These are phyloP conservation scores for Urosaurus nigricauda DNA, from an alignment of 2,797 vertebrate genomes.

Conservation along the genomic window DNA sequence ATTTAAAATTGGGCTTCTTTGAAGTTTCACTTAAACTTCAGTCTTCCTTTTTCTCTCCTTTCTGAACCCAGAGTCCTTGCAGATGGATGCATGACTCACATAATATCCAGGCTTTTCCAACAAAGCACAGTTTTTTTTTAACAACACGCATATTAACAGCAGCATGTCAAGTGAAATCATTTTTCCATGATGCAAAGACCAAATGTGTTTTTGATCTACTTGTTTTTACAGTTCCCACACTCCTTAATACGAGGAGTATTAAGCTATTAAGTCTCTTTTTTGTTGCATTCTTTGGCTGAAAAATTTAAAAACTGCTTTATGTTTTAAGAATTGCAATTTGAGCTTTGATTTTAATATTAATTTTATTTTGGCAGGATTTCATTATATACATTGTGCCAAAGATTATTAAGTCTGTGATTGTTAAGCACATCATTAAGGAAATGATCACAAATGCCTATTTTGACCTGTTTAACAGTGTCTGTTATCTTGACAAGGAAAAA, in stretches of 20 bases:
- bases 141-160: background rate
- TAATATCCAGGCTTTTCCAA: slow-evolving; percentile 50
- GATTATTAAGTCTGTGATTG: slow-evolving; percentile 57
- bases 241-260: no score
- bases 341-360: slow-evolving; percentile 26
- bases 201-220: slow-evolving; percentile 66
- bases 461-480: slow-evolving; percentile 62
- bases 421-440: slow-evolving; percentile 65
- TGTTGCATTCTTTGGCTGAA: slow-evolving; percentile 42
- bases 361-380: slow-evolving; percentile 52
- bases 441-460: slow-evolving; percentile 52
- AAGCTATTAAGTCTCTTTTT: slow-evolving; percentile 51
- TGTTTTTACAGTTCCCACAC: slow-evolving; percentile 49
- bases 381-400: slow-evolving; percentile 58
- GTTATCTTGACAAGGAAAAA: slow-evolving; percentile 57
- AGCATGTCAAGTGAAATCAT: slow-evolving; percentile 37
- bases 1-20: background rate
- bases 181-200: slow-evolving; percentile 55
- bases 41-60: background rate
- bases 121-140: slow-evolving; percentile 27
- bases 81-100: background rate
- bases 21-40: slow-evolving; percentile 11
- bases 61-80: background rate
- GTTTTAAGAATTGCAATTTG: slow-evolving; percentile 59
- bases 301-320: slow-evolving; percentile 19